These are phyloP conservation scores for Galerucella calmariensis DNA, from an alignment of 2,888 invertebrate genomes.

Conservation along the genomic window DNA sequence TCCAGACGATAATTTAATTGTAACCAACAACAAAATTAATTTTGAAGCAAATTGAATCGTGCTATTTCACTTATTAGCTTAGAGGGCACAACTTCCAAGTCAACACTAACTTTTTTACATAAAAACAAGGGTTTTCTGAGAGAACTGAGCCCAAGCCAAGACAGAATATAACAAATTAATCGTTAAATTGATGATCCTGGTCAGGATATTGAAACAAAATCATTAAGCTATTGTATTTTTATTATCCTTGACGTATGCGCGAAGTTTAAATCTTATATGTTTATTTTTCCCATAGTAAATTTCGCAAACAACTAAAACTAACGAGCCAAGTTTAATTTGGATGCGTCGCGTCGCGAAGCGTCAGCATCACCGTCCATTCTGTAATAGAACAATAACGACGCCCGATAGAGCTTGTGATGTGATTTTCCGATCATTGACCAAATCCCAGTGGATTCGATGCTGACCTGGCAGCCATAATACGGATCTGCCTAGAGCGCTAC, in stretches of 20 bases:
- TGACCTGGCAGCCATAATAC: slow-evolving; percentile 60
- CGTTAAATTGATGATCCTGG: too few species aligned
- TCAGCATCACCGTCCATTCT: slow-evolving; percentile 9
- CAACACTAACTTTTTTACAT: background rate
- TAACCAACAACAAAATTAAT: background rate
- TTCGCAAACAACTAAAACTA: slow-evolving; percentile 11
- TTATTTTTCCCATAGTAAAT: background rate
- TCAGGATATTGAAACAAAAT: too few species aligned
- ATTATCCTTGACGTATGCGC: too few species aligned
- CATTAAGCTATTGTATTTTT: too few species aligned
- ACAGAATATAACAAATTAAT: too few species aligned
- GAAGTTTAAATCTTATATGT: too few species aligned
- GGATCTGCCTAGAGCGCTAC: slow-evolving; percentile 53
- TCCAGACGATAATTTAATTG: background rate
- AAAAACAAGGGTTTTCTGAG: background rate
- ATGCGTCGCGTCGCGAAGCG: background rate
- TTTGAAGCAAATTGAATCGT: background rate
- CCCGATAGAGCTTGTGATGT: slow-evolving; percentile 39
- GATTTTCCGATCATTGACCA: slow-evolving; percentile 44
- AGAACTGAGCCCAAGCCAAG: too few species aligned
- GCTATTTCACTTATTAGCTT: background rate
- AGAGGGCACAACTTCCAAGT: too few species aligned
- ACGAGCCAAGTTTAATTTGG: background rate
- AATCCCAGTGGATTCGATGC: slow-evolving; percentile 54
- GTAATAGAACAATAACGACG: slow-evolving; percentile 33